A percentile compares a stretch with the other conserved stretches of the same genome.
phyloP scores from a whole-genome alignment of 2,113 vertebrate genomes.

The Archilochus colubris region DNA sequence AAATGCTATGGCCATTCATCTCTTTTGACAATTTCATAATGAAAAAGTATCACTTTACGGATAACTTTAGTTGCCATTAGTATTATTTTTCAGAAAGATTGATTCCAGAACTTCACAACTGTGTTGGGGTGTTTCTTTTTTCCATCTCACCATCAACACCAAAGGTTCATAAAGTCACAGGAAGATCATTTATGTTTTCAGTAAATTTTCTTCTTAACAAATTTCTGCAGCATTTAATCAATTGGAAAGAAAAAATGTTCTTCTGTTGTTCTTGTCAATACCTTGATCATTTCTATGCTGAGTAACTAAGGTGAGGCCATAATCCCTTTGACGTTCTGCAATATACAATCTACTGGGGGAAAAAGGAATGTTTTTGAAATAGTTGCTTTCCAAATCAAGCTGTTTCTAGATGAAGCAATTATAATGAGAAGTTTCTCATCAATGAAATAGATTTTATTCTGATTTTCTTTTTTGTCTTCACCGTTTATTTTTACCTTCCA shows the following conservation, averaged over 20 bases:
- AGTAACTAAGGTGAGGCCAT: background rate
- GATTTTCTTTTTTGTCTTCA: background rate
- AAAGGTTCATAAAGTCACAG: background rate
- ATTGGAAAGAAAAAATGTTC: background rate
- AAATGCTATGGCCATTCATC: background rate
- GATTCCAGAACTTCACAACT: background rate
- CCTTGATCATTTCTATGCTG: background rate
- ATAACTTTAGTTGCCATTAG: background rate
- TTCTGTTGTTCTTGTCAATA: background rate
- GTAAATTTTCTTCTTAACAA: background rate
- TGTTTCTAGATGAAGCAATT: background rate
- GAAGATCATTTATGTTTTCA: background rate
- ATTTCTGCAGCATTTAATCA: background rate
- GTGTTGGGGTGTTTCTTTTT: background rate
- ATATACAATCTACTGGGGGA: background rate
- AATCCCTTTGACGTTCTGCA: background rate
- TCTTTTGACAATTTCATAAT: background rate
- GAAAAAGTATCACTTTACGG: background rate
- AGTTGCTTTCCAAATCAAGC: background rate
- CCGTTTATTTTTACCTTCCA: background rate
- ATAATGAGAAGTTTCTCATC: background rate
- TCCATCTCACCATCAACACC: background rate
- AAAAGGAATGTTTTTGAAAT: background rate
- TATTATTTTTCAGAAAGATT: background rate
- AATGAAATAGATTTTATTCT: background rate